Evolutionary conservation across 2,888 invertebrate genomes (phyloP).

Genomic region (Troides helena): DNA sequence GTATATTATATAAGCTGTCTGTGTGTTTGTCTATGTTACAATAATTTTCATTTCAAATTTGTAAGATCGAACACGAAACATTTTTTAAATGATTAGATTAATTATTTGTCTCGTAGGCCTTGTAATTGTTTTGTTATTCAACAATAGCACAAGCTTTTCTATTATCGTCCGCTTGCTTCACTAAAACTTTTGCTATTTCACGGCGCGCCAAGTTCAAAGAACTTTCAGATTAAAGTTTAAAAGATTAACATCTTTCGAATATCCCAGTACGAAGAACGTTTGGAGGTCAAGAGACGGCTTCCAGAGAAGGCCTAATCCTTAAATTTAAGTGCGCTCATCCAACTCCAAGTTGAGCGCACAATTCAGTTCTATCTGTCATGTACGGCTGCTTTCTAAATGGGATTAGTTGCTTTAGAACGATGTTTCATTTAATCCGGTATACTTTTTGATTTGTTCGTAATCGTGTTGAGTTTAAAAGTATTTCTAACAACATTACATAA

Average conservation of each 20-base stretch:
- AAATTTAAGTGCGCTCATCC: not conserved
- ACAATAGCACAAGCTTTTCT: not conserved
- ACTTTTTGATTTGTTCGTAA: not conserved
- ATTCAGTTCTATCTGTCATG: not conserved
- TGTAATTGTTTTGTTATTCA: not conserved
- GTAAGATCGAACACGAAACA: not conserved
- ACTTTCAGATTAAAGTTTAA: slow-evolving; percentile 7
- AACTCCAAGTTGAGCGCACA: not conserved
- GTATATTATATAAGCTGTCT: too few relatives aligned
- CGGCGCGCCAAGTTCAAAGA: slow-evolving; percentile 1
- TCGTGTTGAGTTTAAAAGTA: too few relatives aligned
- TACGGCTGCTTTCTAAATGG: not conserved
- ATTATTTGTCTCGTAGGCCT: not conserved
- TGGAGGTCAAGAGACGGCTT: slow-evolving; percentile 6
- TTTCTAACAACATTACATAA: too few relatives aligned
- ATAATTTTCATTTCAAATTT: not conserved
- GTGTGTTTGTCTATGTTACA: not conserved
- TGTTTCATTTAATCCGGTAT: not conserved
- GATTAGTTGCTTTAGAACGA: not conserved
- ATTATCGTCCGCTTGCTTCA: not conserved
- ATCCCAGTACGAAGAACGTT: not conserved
- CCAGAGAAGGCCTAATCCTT: slow-evolving; percentile 2
- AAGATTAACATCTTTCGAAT: slow-evolving; percentile 14
- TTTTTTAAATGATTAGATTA: not conserved
- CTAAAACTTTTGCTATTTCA: slow-evolving; percentile 1